A percentile compares a stretch with the other conserved stretches of the same genome.
Conservation (phyloP, 2,888 invertebrate genomes). For the Palloptera scutellata region DNA sequence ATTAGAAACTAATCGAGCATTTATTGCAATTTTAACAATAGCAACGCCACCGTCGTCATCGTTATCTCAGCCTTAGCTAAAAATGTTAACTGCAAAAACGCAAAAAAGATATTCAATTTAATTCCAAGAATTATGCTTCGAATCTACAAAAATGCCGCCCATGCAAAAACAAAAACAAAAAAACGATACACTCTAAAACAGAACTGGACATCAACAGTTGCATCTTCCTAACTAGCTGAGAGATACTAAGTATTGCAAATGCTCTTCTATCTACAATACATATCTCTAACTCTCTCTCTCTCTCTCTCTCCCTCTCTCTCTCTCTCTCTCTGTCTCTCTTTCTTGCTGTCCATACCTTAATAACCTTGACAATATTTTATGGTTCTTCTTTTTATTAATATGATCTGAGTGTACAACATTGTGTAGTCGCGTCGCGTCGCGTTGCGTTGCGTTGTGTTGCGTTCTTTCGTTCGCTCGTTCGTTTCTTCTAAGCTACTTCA, state of each 20-base stretch:
- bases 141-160: background rate
- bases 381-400: conserved; percentile 15
- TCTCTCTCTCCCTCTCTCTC: no score
- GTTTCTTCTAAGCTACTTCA: conserved; percentile 6
- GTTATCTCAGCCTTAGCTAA: background rate
- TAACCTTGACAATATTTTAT: conserved; percentile 34
- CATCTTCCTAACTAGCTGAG: conserved; percentile 5
- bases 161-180: conserved; percentile 1
- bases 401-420: background rate
- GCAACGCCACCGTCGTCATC: background rate
- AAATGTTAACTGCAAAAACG: conserved; percentile 14
- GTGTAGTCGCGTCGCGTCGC: background rate
- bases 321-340: conserved; percentile 19
- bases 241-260: conserved; percentile 33
- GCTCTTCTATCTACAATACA: conserved; percentile 30
- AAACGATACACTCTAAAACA: background rate
- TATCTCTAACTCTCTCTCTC: no score
- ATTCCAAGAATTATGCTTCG: conserved; percentile 54
- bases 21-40: conserved; percentile 3
- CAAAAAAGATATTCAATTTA: conserved; percentile 54
- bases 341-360: conserved; percentile 40
- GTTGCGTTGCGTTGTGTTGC: background rate
- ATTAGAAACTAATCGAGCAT: conserved; percentile 36
- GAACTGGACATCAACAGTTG: conserved; percentile 20
- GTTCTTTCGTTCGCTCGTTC: background rate